phyloP scores from a whole-genome alignment of 2,888 invertebrate species.

The Nipponacmea schrenckii region DNA sequence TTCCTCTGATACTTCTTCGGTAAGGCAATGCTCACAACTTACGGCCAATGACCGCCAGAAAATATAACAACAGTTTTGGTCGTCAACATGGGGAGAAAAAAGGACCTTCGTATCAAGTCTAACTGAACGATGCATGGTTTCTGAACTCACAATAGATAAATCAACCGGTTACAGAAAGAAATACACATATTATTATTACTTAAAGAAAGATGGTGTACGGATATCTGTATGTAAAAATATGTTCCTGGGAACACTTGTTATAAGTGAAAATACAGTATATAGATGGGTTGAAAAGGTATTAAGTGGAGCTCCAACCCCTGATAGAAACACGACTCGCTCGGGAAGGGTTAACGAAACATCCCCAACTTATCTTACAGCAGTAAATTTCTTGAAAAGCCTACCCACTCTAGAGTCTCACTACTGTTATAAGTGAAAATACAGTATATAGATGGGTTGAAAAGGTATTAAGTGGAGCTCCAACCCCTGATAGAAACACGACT shows the following conservation, averaged over 20 bases:
- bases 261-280: background rate
- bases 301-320: background rate
- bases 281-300: slow-evolving; percentile 8
- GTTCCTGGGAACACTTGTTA: slow-evolving; percentile 9
- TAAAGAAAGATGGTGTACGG: background rate
- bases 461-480: background rate
- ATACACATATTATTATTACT: background rate
- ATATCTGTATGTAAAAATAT: slow-evolving; percentile 1
- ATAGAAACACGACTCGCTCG: background rate
- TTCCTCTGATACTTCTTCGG: too few species aligned
- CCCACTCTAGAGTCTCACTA: too few species aligned
- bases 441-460: slow-evolving; percentile 2
- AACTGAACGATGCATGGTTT: background rate
- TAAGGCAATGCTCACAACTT: background rate
- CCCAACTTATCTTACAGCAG: too few species aligned
- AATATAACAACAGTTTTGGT: background rate
- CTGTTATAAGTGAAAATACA: too few species aligned
- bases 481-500: background rate
- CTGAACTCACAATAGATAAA: background rate
- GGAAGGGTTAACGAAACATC: background rate
- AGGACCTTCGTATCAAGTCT: slow-evolving; percentile 1
- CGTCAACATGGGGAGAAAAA: background rate
- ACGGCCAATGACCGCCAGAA: background rate
- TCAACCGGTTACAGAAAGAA: slow-evolving; percentile 3
- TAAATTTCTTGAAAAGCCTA: too few species aligned